These are phyloP conservation scores for Dorcus parallelipipedus DNA, from an alignment of 2,888 invertebrate genomes.

Conservation along the genomic window DNA sequence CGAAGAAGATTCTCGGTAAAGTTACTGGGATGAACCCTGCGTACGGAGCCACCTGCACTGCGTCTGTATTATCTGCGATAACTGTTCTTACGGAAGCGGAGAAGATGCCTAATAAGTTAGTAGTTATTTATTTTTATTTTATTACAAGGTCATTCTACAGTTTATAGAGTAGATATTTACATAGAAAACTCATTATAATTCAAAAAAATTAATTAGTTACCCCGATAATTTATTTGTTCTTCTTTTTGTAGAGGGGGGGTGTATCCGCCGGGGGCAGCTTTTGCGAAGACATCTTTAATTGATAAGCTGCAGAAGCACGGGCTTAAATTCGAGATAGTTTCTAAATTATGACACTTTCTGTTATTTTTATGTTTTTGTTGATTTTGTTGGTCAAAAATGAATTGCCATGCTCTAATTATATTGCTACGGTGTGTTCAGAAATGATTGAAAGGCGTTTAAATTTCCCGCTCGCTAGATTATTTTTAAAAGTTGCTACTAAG, in stretches of 20 bases:
- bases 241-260: slow-evolving; percentile 75
- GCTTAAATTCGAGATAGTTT: slow-evolving; percentile 63
- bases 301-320: slow-evolving; percentile 70
- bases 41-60: slow-evolving; percentile 77
- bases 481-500: no score
- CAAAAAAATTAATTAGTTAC: neutral
- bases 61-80: slow-evolving; percentile 69
- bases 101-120: slow-evolving; percentile 72
- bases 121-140: slow-evolving; percentile 17
- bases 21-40: slow-evolving; percentile 71
- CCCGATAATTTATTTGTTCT: neutral
- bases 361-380: no score
- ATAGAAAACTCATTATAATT: no score
- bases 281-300: slow-evolving; percentile 75
- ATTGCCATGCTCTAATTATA: no score
- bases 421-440: no score
- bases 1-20: slow-evolving; percentile 62
- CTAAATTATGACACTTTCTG: slow-evolving; percentile 7
- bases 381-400: no score
- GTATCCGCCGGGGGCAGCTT: slow-evolving; percentile 80
- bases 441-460: no score
- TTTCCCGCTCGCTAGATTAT: no score
- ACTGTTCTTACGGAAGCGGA: slow-evolving; percentile 71
- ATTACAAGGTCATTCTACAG: neutral
- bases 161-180: no score